phyloP scores from a whole-genome alignment of 2,888 invertebrate genomes.

The Drosophila paranaensis region DNA sequence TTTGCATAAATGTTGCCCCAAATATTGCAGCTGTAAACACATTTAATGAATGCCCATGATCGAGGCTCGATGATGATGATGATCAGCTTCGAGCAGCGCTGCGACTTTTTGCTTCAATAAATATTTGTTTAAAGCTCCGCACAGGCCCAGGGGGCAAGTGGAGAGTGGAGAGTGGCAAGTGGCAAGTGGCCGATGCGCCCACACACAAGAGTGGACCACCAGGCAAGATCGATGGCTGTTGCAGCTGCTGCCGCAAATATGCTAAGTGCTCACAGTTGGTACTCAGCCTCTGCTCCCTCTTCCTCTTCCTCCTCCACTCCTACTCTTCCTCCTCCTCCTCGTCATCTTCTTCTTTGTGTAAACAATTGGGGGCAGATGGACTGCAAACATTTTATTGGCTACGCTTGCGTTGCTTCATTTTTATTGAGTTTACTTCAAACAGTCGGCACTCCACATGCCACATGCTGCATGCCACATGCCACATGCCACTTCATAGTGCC shows the following conservation, averaged over 20 bases:
- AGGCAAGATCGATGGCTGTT: constrained; percentile 56
- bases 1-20: constrained; percentile 82
- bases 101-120: constrained; percentile 67
- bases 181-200: constrained; percentile 49
- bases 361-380: constrained; percentile 63
- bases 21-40: constrained; percentile 81
- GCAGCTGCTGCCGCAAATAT: constrained; percentile 74
- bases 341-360: constrained; percentile 44
- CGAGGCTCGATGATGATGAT: constrained; percentile 15
- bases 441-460: constrained; percentile 57
- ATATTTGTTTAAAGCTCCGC: constrained; percentile 77
- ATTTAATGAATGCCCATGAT: constrained; percentile 58
- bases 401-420: constrained; percentile 61
- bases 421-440: constrained; percentile 74
- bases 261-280: constrained; percentile 63
- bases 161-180: constrained; percentile 10
- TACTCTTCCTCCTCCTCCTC: neutral
- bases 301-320: too few relatives aligned
- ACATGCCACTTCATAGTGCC: constrained; percentile 14
- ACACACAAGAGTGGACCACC: constrained; percentile 64
- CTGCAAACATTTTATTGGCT: constrained; percentile 76
- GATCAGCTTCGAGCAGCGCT: constrained; percentile 35
- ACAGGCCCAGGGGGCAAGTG: constrained; percentile 17
- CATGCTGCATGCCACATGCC: constrained; percentile 22
- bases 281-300: neutral